phyloP scores from a whole-genome alignment of 2,797 vertebrate genomes.

The Myotis daubentonii region DNA sequence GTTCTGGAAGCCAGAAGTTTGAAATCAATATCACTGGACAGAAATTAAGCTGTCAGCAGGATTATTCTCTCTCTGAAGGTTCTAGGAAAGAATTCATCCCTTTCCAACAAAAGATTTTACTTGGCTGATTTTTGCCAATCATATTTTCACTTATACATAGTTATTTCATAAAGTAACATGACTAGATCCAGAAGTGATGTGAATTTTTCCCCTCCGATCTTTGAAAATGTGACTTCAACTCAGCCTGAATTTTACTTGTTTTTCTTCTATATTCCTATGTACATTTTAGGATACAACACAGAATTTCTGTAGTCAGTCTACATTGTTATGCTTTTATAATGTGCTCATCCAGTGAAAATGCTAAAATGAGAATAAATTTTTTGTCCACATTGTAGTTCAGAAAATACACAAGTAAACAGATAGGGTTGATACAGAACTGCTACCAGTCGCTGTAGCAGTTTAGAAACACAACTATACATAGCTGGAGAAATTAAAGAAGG shows the following conservation, averaged over 20 bases:
- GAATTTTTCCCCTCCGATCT: background rate
- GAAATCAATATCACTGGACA: background rate
- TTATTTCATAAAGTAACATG: constrained; percentile 45
- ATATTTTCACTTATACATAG: constrained; percentile 20
- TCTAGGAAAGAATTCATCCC: background rate
- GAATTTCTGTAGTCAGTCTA: background rate
- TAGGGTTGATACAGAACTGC: background rate
- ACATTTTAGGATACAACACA: constrained; percentile 22
- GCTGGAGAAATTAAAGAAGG: background rate
- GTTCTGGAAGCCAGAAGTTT: constrained; percentile 10
- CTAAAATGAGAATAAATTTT: constrained; percentile 43
- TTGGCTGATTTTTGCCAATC: background rate
- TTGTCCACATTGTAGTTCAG: constrained; percentile 1
- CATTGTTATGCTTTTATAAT: background rate
- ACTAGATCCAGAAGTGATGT: background rate
- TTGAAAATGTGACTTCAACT: constrained; percentile 40
- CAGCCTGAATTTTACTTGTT: constrained; percentile 33
- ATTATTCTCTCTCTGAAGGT: background rate
- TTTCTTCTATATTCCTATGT: background rate
- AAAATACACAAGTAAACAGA: background rate
- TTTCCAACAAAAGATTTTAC: background rate
- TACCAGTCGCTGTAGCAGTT: background rate
- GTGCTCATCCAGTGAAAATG: background rate
- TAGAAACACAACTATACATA: constrained; percentile 29
- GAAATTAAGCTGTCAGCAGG: background rate